phyloP scores from a whole-genome alignment of 2,797 vertebrate genomes.

The Eulemur albifrons region DNA sequence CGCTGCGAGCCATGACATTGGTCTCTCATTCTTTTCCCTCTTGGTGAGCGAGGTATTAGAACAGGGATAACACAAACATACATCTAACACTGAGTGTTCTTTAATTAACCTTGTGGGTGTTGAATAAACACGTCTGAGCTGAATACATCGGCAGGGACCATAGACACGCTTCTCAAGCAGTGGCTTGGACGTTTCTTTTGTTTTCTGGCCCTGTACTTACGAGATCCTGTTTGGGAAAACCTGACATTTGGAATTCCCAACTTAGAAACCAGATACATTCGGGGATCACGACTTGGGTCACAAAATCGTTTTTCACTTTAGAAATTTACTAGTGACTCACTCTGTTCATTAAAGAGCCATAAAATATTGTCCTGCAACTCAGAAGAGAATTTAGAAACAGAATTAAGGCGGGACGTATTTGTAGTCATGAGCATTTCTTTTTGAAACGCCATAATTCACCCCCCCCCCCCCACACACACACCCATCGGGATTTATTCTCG shows the following conservation, averaged over 20 bases:
- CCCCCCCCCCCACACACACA: not conserved
- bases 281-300: conserved; percentile 55
- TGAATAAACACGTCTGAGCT: conserved; percentile 15
- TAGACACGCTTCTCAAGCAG: not conserved
- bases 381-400: conserved; percentile 49
- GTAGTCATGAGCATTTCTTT: conserved; percentile 51
- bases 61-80: not conserved
- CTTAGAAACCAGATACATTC: conserved; percentile 63
- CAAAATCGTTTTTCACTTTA: conserved; percentile 61
- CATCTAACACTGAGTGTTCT: not conserved
- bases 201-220: conserved; percentile 44
- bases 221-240: conserved; percentile 52
- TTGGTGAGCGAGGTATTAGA: not conserved
- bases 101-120: not conserved
- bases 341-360: conserved; percentile 60
- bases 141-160: not conserved
- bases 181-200: conserved; percentile 49
- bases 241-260: conserved; percentile 61
- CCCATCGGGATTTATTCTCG: not conserved
- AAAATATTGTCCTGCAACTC: conserved; percentile 53
- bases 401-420: not conserved
- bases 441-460: conserved; percentile 21
- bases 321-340: conserved; percentile 60
- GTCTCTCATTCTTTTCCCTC: not conserved
- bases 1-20: not conserved